Evolutionary conservation across 2,113 vertebrate species (phyloP), one percentile per base, ranked within the genome.

Genomic region (Sorex araneus): DNA sequence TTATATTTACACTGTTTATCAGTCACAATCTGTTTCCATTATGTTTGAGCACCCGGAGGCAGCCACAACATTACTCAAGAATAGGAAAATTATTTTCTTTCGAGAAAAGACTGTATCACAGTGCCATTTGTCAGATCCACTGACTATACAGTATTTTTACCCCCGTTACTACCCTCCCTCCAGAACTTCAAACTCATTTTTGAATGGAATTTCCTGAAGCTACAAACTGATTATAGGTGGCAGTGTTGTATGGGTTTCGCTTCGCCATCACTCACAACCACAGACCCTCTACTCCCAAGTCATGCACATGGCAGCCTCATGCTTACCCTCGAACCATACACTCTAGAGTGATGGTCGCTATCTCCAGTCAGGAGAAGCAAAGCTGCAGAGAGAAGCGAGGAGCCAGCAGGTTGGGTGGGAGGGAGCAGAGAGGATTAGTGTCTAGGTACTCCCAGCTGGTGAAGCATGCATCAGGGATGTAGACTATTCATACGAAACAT

Each of bases 11-110:
- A 11, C 50, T 54, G 43, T 50, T 78, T 66, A 70, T 28, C 34
- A 6, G 73, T 40, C 80, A 82, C 75, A 90, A 64, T 67, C 84
- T 84, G 84, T 43, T 76, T 70, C 88, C 89, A 43, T n/a, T 60
- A 87, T 19, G 63, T 45, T 25, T 16, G 63, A 34, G 30, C 45
- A n/a, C 67, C 32, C 2, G 0, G 28, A 87, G 89, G 64, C n/a
- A 64, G 19, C 27, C 78, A 66, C 27, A 34, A 7, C 60, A 7
- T 19, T 63, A 40, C 75, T 85, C 32, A 50, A 13, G 28, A 40
- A 73, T 6, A 63, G 8, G 45, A 45, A 85, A 73, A 76, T 75
- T 5, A 40, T 63, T 91, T 88, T 76, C 74, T 74, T 85, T 45
- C 85, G 50, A 82, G 63, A 71, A 43, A 60, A 84, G 79, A 10